Evolutionary conservation across 2,888 invertebrate genomes (phyloP), one percentile per base, ranked within the genome.

Genomic region (Heliconius aoede): DNA sequence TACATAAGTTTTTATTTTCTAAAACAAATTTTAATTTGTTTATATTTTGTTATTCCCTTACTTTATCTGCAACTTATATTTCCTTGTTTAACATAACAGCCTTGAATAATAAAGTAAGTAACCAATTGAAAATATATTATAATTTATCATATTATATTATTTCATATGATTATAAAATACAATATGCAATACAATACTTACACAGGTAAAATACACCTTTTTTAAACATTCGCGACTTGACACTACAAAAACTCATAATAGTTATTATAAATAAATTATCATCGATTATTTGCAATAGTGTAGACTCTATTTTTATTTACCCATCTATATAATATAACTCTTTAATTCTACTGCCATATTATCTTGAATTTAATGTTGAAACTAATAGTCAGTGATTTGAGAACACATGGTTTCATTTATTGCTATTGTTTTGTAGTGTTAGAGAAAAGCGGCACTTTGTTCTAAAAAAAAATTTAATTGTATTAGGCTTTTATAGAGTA

Each of bases 311-410:
- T 51, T 51, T 51, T 51, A 5, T 51, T 69, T 28, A 36, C 24
- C 26, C n/a, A n/a, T n/a, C n/a, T n/a, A n/a, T 24, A 40, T 30
- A 62, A 64, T n/a, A 4, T 13, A 64, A 32, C 64, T 9, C 32
- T 64, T 55, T 26, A 3, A 65, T 55, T 65, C 65, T 40, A 67
- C 28, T 30, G 65, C 67, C 74, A 67, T 67, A 67, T 58, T 18
- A 58, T 60, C 28, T 28, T 36, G n/a, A 28, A 36, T 61, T 32
- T 74, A 51, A 46, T 72, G 71, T 74, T 15, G 32, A 51, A 61
- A 73, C 68, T 13, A 78, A 78, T 78, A 78, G 55, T 65, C 67
- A 74, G 76, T 78, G 76, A 73, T 58, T 64, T n/a, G 26, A 28
- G 46, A 46, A 36, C 13, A 21, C 1, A 9, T 68, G 11, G 68